Evolutionary conservation across 2,113 vertebrate species (phyloP), one percentile per base, ranked within the genome.

Genomic region (Atherinomorus stipes): DNA sequence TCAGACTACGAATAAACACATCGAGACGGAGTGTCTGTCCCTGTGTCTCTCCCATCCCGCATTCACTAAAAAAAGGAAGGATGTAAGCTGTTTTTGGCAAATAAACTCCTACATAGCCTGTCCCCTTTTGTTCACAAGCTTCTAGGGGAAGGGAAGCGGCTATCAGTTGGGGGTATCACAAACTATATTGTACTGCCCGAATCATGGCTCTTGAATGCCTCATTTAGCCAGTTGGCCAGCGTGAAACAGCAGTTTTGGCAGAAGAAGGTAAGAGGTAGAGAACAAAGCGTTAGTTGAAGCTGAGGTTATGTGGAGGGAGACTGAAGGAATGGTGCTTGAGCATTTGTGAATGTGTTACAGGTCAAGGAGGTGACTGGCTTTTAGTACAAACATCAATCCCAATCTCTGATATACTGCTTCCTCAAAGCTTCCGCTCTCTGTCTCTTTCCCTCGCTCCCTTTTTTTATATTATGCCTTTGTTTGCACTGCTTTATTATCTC

Each of bases 281-380:
- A 91, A 94, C 89, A 92, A 92, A 92, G 87, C 83, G 21, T 64
- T 65, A 56, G 64, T 53, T 65, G 37, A 78, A 83, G 72, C 62
- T 79, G 74, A 81, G 64, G 56, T 59, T 80, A 69, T 80, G 69
- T 28, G 5, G 68, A 85, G 88, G 74, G 81, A 66, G 12, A 22
- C 44, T 60, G 42, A 26, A 58, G 68, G 37, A 70, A 60, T 38
- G 49, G 89, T 67, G 88, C 91, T 93, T 72, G 87, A 94, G 90
- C 90, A 84, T 91, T 92, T 94, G 89, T 90, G 88, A 94, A 94
- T 89, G 93, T 95, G 95, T 92, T 91, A 94, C 91, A 95, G 95
- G 94, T 96, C 94, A 95, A 86, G 58, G 89, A 88, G 92, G 91
- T 91, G 85, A 91, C 86, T 93, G 84, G 81, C 74, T 53, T 93